Conservation (phyloP, 1,140 invertebrate genomes). For the Acyrthosiphon pisum region DNA sequence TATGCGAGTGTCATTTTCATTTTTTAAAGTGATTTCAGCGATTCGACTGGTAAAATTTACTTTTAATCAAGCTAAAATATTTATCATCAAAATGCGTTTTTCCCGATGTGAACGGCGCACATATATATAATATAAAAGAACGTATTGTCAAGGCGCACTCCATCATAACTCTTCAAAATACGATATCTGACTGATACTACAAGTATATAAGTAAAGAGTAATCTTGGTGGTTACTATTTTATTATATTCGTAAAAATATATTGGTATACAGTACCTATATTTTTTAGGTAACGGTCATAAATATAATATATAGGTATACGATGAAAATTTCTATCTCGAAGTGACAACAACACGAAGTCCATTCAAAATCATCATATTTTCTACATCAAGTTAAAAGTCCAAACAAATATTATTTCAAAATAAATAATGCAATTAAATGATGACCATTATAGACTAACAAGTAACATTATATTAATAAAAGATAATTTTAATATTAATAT, state of each 20-base stretch:
- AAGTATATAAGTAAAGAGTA: neutral
- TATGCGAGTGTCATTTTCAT: constrained; percentile 14
- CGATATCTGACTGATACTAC: neutral
- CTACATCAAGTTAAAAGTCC: neutral
- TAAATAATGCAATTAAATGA: neutral
- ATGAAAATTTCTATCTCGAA: neutral
- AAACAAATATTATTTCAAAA: neutral
- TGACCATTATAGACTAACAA: neutral
- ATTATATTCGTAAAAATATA: neutral
- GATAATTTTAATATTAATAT: neutral
- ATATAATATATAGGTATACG: neutral
- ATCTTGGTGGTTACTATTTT: neutral
- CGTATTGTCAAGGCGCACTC: neutral
- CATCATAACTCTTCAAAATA: neutral
- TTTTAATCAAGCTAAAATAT: constrained; percentile 53
- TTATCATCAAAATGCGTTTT: neutral
- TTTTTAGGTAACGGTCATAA: neutral
- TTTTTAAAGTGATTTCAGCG: constrained; percentile 46
- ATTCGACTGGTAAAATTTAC: neutral
- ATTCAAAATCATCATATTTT: neutral
- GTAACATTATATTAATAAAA: neutral
- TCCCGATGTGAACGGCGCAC: neutral
- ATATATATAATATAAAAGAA: neutral
- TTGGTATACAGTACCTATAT: neutral
- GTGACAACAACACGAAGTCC: neutral